Conservation (phyloP, 2,888 invertebrate genomes). For the Arrhopalites spinosus region DNA sequence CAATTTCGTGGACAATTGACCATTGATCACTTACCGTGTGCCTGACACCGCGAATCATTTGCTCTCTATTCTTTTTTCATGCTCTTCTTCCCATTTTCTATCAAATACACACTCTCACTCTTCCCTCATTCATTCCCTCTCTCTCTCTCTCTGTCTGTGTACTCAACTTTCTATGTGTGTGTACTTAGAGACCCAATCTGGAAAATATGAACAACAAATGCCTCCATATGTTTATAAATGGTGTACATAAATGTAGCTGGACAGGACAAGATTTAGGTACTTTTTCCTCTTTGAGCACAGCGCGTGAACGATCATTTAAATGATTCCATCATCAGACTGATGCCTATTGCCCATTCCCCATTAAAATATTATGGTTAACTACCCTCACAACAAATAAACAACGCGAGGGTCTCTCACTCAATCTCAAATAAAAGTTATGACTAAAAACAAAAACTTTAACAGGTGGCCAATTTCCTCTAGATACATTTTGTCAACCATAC, state of each 20-base stretch:
- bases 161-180: neutral
- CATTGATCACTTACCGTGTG: slow-evolving; percentile 50
- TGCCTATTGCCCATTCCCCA: too few species aligned
- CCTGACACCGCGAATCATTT: slow-evolving; percentile 34
- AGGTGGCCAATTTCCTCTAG: too few species aligned
- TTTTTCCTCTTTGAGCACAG: too few species aligned
- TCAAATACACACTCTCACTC: slow-evolving; percentile 4
- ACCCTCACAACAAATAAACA: neutral
- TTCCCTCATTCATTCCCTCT: neutral
- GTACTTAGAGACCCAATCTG: neutral
- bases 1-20: slow-evolving; percentile 55
- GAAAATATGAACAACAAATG: neutral
- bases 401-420: neutral
- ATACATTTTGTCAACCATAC: too few species aligned
- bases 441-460: too few species aligned
- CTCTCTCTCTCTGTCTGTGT: neutral
- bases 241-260: too few species aligned
- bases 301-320: too few species aligned
- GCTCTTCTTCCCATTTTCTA: slow-evolving; percentile 20
- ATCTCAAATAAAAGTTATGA: neutral
- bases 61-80: slow-evolving; percentile 27
- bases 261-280: too few species aligned
- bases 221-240: too few species aligned
- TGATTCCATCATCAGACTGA: too few species aligned
- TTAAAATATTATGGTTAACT: too few species aligned